Percentiles rank a stretch among this genome's conserved stretches.
These are phyloP conservation scores for Sylvilagus floridanus DNA, from an alignment of 2,797 vertebrate species.

Conservation along the genomic window DNA sequence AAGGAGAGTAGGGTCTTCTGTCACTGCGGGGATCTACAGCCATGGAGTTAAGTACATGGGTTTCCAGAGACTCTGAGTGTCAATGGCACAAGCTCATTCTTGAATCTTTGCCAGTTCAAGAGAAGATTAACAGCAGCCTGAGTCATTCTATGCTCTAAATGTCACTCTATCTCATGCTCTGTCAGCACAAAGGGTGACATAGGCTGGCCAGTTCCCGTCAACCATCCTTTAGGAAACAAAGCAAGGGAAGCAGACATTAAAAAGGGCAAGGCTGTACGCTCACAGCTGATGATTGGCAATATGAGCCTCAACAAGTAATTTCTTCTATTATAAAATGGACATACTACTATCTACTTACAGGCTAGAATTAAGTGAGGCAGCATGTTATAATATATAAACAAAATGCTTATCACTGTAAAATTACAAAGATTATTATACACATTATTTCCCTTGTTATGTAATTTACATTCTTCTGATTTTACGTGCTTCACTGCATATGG, in stretches of 20 bases:
- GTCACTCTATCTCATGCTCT: neutral
- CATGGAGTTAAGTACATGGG: neutral
- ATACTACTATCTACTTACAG: neutral
- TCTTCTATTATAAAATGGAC: conserved; percentile 8
- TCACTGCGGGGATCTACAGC: neutral
- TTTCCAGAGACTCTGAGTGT: neutral
- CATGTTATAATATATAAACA: neutral
- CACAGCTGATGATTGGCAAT: neutral
- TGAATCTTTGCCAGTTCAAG: conserved; percentile 52
- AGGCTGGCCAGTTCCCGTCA: neutral
- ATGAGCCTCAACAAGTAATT: neutral
- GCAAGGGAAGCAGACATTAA: neutral
- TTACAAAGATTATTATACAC: neutral
- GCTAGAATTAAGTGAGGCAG: neutral
- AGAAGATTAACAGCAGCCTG: neutral
- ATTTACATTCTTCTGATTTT: conserved; percentile 13
- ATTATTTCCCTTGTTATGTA: neutral
- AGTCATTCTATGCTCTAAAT: neutral
- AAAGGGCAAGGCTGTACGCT: neutral
- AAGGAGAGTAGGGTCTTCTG: neutral
- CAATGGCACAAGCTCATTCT: conserved; percentile 44
- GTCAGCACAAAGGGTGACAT: neutral
- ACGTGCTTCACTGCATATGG: neutral
- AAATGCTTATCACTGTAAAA: neutral
- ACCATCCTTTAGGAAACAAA: neutral